phyloP scores from a whole-genome alignment of 2,113 vertebrate species.

The Dascyllus trimaculatus region DNA sequence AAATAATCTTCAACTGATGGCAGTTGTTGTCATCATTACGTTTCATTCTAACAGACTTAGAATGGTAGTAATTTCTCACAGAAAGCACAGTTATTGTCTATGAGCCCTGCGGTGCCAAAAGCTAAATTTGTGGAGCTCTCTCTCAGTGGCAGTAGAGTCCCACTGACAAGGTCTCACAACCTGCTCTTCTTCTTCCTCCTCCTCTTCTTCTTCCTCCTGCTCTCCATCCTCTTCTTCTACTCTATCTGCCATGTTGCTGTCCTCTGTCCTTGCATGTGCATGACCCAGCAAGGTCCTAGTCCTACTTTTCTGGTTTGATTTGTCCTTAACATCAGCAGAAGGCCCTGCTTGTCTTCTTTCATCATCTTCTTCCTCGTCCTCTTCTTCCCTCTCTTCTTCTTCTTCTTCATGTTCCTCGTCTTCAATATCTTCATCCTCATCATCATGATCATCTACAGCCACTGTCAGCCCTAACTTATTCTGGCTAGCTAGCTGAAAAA shows the following conservation, averaged over 20 bases:
- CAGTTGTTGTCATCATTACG: slow-evolving; percentile 37
- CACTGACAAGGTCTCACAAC: slow-evolving; percentile 62
- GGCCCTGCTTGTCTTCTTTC: slow-evolving; percentile 58
- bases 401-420: slow-evolving; percentile 84
- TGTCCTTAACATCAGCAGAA: slow-evolving; percentile 74
- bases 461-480: slow-evolving; percentile 61
- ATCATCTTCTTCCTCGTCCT: slow-evolving; percentile 53
- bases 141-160: slow-evolving; percentile 70
- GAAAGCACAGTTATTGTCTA: slow-evolving; percentile 60
- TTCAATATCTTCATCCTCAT: slow-evolving; percentile 79
- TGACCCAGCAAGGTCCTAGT: slow-evolving; percentile 54
- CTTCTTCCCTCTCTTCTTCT: slow-evolving; percentile 56
- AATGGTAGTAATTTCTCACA: not conserved
- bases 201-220: slow-evolving; percentile 32
- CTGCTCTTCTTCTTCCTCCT: slow-evolving; percentile 85
- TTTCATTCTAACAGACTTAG: slow-evolving; percentile 19
- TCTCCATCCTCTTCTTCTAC: slow-evolving; percentile 47
- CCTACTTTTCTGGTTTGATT: slow-evolving; percentile 75
- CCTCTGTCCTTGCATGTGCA: slow-evolving; percentile 77
- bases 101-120: slow-evolving; percentile 66
- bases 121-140: slow-evolving; percentile 75
- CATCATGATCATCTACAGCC: slow-evolving; percentile 81
- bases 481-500: slow-evolving; percentile 79
- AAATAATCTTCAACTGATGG: slow-evolving; percentile 40
- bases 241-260: slow-evolving; percentile 66